Percentiles rank a stretch among this genome's conserved stretches.
Evolutionary conservation across 2,888 invertebrate species (phyloP).

Genomic region (Phaonia tiefii): DNA sequence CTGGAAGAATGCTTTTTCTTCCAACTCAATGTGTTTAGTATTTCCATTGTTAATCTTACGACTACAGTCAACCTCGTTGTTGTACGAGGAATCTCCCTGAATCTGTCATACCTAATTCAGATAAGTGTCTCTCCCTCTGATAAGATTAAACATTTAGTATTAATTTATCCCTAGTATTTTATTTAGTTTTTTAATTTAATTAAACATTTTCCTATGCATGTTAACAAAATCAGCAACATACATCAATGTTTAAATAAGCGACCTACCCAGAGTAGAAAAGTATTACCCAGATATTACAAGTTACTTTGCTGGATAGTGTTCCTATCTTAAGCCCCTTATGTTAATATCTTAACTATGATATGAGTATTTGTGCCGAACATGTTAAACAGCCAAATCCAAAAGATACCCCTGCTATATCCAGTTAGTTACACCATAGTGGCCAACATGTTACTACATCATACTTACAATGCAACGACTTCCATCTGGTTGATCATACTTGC

Average conservation of each 20-base stretch:
- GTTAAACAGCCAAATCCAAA: conserved; percentile 19
- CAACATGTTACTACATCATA: conserved; percentile 18
- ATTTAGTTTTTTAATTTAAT: conserved; percentile 42
- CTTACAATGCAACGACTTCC: too few relatives aligned
- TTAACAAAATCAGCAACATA: conserved; percentile 18
- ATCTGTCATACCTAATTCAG: too few relatives aligned
- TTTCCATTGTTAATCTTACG: too few relatives aligned
- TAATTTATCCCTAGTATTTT: too few relatives aligned
- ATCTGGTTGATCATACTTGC: background rate
- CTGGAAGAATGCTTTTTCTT: too few relatives aligned
- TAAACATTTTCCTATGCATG: conserved; percentile 39
- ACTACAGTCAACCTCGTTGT: too few relatives aligned
- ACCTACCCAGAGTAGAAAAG: background rate
- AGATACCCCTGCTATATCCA: background rate
- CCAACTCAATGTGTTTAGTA: too few relatives aligned
- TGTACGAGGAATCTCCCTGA: too few relatives aligned
- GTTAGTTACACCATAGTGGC: conserved; percentile 22
- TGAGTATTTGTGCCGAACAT: conserved; percentile 39
- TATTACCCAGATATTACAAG: too few relatives aligned
- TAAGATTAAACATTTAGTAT: too few relatives aligned
- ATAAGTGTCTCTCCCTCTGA: too few relatives aligned
- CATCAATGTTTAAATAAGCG: conserved; percentile 1
- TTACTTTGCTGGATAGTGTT: background rate
- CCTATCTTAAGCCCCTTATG: conserved; percentile 7
- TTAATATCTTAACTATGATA: conserved; percentile 27